Percentiles rank a stretch among this genome's conserved stretches.
phyloP scores from a whole-genome alignment of 2,113 vertebrate species.

The Oncorhynchus mykiss region DNA sequence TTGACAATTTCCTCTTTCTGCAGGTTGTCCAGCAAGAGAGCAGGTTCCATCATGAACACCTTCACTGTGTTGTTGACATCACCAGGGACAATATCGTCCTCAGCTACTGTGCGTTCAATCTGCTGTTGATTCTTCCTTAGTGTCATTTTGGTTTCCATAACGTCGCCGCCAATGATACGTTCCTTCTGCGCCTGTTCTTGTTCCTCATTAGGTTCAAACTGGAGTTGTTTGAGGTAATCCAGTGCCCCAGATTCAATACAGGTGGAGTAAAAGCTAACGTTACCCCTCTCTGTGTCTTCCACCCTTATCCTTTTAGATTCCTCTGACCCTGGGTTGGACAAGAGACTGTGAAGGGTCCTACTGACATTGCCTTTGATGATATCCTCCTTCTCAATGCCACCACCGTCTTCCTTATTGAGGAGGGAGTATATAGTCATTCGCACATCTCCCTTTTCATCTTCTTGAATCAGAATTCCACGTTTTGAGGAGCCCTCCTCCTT shows the following conservation, averaged over 20 bases:
- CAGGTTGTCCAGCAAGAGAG: slow-evolving; percentile 64
- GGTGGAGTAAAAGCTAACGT: slow-evolving; percentile 90
- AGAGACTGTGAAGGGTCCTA: slow-evolving; percentile 77
- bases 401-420: slow-evolving; percentile 76
- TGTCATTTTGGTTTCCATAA: slow-evolving; percentile 81
- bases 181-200: slow-evolving; percentile 65
- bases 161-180: slow-evolving; percentile 80
- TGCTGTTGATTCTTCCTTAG: slow-evolving; percentile 75
- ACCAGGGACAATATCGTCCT: slow-evolving; percentile 85
- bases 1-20: slow-evolving; percentile 80
- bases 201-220: slow-evolving; percentile 67
- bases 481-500: slow-evolving; percentile 75
- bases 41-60: slow-evolving; percentile 81
- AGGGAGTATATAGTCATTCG: slow-evolving; percentile 92
- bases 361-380: slow-evolving; percentile 84
- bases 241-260: slow-evolving; percentile 91
- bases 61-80: slow-evolving; percentile 80
- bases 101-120: slow-evolving; percentile 78
- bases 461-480: slow-evolving; percentile 88
- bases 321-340: slow-evolving; percentile 73
- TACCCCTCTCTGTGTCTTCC: slow-evolving; percentile 82
- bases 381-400: slow-evolving; percentile 73
- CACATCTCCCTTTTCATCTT: slow-evolving; percentile 88
- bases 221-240: slow-evolving; percentile 86
- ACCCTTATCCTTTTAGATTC: slow-evolving; percentile 74